These are phyloP conservation scores for Dasypus novemcinctus DNA, from an alignment of 2,113 vertebrate species.

Conservation along the genomic window DNA sequence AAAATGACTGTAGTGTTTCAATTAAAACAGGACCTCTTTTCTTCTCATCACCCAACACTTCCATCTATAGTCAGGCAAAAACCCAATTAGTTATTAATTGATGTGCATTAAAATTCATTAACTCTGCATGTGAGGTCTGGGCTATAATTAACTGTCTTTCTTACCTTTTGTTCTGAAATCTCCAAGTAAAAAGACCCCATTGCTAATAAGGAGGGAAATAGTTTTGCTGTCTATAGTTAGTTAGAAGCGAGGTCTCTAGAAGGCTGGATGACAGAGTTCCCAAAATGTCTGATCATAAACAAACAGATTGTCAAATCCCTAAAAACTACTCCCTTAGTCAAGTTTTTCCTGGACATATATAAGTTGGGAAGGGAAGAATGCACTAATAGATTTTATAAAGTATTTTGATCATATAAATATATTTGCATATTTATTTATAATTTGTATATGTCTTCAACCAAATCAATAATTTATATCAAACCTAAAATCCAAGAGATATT, in stretches of 20 bases:
- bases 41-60: slow-evolving; percentile 62
- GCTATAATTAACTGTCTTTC: slow-evolving; percentile 90
- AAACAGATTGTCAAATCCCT: background rate
- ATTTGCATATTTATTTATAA: slow-evolving; percentile 12
- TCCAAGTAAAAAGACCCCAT: slow-evolving; percentile 78
- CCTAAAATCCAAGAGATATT: background rate
- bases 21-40: slow-evolving; percentile 70
- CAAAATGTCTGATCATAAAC: background rate
- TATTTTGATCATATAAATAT: background rate
- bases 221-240: background rate
- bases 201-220: slow-evolving; percentile 73
- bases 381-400: background rate
- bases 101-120: slow-evolving; percentile 92
- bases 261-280: background rate
- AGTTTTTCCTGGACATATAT: slow-evolving; percentile 25
- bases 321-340: background rate
- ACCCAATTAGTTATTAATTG: slow-evolving; percentile 92
- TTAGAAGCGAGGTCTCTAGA: slow-evolving; percentile 34
- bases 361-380: background rate
- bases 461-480: slow-evolving; percentile 40
- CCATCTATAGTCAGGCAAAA: slow-evolving; percentile 79
- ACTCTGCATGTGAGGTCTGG: slow-evolving; percentile 84
- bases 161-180: slow-evolving; percentile 85
- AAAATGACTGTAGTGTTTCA: slow-evolving; percentile 65
- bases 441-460: slow-evolving; percentile 8